Conservation (phyloP, 2,113 vertebrate species). For the Romanogobio albipinnatus region DNA sequence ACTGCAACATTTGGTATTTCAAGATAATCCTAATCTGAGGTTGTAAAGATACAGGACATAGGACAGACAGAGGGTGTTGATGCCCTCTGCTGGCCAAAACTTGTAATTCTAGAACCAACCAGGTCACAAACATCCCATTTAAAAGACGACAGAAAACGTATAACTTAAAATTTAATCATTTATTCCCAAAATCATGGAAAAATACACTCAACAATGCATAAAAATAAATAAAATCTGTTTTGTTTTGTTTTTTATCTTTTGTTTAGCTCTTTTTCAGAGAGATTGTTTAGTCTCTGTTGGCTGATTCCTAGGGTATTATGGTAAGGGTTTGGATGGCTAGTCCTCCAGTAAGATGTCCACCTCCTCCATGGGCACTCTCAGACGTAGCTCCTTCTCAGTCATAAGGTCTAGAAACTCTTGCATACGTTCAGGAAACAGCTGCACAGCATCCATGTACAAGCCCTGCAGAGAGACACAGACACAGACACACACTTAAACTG, state of each 20-base stretch:
- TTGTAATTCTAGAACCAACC: not conserved
- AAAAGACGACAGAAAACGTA: not conserved
- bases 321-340: constrained; percentile 59
- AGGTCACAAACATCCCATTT: not conserved
- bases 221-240: constrained; percentile 15
- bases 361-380: constrained; percentile 83
- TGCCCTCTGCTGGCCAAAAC: constrained; percentile 25
- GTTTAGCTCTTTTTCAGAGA: not conserved
- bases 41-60: not conserved
- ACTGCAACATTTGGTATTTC: not conserved
- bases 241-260: not conserved
- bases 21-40: constrained; percentile 1
- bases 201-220: constrained; percentile 4
- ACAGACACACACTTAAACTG: not conserved
- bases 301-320: constrained; percentile 4
- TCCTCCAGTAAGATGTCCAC: constrained; percentile 84
- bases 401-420: constrained; percentile 84
- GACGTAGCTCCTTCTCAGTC: constrained; percentile 84
- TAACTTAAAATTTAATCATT: not conserved
- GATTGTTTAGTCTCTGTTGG: not conserved
- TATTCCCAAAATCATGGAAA: constrained; percentile 24
- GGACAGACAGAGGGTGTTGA: not conserved
- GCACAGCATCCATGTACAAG: constrained; percentile 82
- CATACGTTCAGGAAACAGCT: constrained; percentile 80
- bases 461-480: constrained; percentile 65